Evolutionary conservation across 2,888 invertebrate genomes (phyloP).

Genomic region (Eumacrocentrus americanus): DNA sequence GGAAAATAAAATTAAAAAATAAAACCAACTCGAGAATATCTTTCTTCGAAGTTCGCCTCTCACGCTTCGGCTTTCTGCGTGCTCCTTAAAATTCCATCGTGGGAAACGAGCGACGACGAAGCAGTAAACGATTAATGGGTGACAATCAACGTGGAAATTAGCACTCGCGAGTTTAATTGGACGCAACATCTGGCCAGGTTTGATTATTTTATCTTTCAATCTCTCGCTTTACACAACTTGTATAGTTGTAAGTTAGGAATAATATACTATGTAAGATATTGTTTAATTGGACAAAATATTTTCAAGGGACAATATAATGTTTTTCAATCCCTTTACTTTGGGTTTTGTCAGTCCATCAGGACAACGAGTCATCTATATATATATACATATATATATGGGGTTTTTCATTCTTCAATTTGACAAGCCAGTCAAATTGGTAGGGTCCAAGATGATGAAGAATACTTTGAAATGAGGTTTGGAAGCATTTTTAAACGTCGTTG

Average conservation of each 20-base stretch:
- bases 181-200: constrained; percentile 45
- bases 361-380: constrained; percentile 4
- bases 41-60: no score
- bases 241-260: constrained; percentile 11
- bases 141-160: constrained; percentile 55
- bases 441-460: background rate
- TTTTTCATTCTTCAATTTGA: background rate
- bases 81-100: background rate
- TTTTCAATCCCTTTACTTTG: no score
- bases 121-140: constrained; percentile 48
- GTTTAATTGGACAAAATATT: no score
- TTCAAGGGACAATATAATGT: no score
- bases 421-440: constrained; percentile 5
- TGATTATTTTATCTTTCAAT: background rate
- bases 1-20: constrained; percentile 17
- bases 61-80: background rate
- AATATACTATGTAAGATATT: background rate
- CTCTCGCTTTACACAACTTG: background rate
- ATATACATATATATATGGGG: no score
- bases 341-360: no score
- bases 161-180: constrained; percentile 53
- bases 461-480: background rate
- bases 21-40: no score
- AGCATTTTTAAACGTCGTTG: constrained; percentile 25
- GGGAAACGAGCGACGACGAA: constrained; percentile 21